These are phyloP conservation scores for Platycheirus albimanus DNA, from an alignment of 2,888 invertebrate genomes.

Conservation along the genomic window DNA sequence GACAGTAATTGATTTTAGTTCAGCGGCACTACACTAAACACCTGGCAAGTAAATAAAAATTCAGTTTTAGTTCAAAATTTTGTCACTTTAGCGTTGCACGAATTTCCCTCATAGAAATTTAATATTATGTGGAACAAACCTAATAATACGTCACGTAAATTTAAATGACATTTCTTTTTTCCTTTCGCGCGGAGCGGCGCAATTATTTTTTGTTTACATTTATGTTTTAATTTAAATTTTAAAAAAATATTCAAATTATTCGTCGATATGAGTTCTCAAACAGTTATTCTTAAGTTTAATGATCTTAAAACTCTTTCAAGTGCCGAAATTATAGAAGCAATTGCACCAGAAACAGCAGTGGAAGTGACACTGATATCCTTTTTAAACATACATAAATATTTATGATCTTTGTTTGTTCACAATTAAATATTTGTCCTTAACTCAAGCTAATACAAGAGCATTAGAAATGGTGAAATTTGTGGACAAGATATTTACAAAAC, in stretches of 20 bases:
- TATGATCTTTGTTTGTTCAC: too few species aligned
- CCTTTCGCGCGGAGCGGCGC: too few species aligned
- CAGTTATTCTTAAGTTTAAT: constrained; percentile 9
- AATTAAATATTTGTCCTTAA: constrained; percentile 49
- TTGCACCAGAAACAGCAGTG: constrained; percentile 23
- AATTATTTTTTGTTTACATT: not conserved
- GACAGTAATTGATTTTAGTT: too few species aligned
- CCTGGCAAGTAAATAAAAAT: too few species aligned
- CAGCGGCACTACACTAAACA: too few species aligned
- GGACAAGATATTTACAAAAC: constrained; percentile 33
- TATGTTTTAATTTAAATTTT: not conserved
- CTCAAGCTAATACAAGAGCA: constrained; percentile 29
- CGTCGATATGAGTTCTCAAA: constrained; percentile 30
- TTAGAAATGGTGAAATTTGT: constrained; percentile 13
- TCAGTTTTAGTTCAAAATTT: too few species aligned
- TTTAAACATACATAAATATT: too few species aligned
- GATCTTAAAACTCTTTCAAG: constrained; percentile 4
- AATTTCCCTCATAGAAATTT: too few species aligned
- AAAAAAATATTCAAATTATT: not conserved
- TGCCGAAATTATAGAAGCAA: not conserved
- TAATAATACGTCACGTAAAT: too few species aligned
- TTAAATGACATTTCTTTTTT: too few species aligned
- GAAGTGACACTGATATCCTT: constrained; percentile 59
- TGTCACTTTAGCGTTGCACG: too few species aligned
- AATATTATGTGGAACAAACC: too few species aligned